A percentile compares a stretch with the other conserved stretches of the same genome.
Conservation (phyloP, 2,888 invertebrate species). For the Lacanobia oleracea region DNA sequence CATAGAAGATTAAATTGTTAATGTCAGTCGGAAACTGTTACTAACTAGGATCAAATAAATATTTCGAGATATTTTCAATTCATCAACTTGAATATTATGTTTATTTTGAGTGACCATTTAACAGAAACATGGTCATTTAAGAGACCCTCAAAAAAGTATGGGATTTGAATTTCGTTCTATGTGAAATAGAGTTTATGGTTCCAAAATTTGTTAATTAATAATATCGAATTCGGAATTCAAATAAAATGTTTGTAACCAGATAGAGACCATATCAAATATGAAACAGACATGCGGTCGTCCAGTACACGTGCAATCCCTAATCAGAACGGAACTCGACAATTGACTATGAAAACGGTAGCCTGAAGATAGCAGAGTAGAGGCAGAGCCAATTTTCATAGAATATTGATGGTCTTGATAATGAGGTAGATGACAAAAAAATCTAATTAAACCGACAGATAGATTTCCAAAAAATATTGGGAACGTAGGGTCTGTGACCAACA, state of each 20-base stretch:
- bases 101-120: not conserved
- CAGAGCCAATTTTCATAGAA: conserved; percentile 24
- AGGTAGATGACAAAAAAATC: too few species aligned
- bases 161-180: not conserved
- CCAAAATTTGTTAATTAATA: not conserved
- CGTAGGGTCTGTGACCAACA: too few species aligned
- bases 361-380: conserved; percentile 15
- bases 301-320: conserved; percentile 52
- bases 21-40: too few species aligned
- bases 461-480: too few species aligned
- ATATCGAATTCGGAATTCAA: not conserved
- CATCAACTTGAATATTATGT: too few species aligned
- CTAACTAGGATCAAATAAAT: too few species aligned
- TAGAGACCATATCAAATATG: conserved; percentile 25
- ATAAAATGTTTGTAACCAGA: not conserved
- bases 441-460: too few species aligned
- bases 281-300: conserved; percentile 5
- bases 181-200: not conserved
- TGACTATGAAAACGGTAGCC: conserved; percentile 23
- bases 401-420: not conserved
- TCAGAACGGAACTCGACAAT: conserved; percentile 51
- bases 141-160: too few species aligned
- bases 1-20: not conserved
- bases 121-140: not conserved
- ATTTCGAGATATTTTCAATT: too few species aligned